Evolutionary conservation across 2,888 invertebrate genomes (phyloP).

Genomic region (Euspilapteryx auroguttella): DNA sequence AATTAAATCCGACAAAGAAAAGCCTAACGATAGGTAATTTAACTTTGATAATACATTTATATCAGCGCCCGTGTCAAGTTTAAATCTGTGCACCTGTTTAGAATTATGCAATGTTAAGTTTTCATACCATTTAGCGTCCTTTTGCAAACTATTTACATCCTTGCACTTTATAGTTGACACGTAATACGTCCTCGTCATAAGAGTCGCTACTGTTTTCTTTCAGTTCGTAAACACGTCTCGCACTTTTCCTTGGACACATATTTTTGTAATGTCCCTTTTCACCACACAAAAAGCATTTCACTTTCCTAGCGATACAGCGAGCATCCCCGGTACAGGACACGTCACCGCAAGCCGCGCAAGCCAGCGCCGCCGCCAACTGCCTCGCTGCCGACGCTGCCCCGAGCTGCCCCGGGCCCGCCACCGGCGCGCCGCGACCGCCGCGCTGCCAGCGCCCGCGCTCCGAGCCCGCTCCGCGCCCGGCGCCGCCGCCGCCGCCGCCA

Average conservation of each 20-base stretch:
- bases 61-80: conserved; percentile 7
- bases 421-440: conserved; percentile 1
- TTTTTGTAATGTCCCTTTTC: conserved; percentile 5
- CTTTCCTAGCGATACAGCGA: conserved; percentile 4
- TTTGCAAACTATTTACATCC: neutral
- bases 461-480: neutral
- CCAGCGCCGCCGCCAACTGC: neutral
- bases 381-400: too few species aligned
- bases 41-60: conserved; percentile 7
- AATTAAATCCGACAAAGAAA: neutral
- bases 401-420: neutral
- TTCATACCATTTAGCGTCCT: conserved; percentile 2
- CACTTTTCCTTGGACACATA: conserved; percentile 5
- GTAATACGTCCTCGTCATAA: conserved; percentile 2
- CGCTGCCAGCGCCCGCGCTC: conserved; percentile 1
- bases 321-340: conserved; percentile 1
- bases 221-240: conserved; percentile 1
- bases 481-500: neutral
- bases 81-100: conserved; percentile 3
- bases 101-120: neutral
- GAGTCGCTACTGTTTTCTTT: conserved; percentile 1
- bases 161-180: conserved; percentile 1
- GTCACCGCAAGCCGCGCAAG: neutral
- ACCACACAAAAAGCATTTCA: conserved; percentile 3
- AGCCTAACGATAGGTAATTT: conserved; percentile 3